Percentiles rank a stretch among this genome's conserved stretches.
phyloP scores from a whole-genome alignment of 2,797 vertebrate genomes.

The Rhinatrema bivittatum region DNA sequence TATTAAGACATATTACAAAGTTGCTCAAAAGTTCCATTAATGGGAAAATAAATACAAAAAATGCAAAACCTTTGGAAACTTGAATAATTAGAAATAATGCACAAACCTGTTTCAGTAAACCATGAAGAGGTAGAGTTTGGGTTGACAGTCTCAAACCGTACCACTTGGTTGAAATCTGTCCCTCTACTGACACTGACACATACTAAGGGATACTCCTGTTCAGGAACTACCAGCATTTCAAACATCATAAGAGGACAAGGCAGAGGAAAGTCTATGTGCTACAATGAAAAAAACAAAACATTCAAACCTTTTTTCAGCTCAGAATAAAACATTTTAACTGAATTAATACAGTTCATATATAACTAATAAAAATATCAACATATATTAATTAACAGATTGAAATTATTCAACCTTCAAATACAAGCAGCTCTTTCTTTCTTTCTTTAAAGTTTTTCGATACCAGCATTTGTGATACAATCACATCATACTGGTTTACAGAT shows the following conservation, averaged over 20 bases:
- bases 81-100: no score
- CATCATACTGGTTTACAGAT: no score
- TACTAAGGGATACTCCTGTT: constrained; percentile 85
- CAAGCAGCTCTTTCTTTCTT: no score
- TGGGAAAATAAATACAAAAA: no score
- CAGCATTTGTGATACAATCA: no score
- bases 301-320: not conserved
- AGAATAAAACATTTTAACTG: constrained; percentile 1
- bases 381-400: no score
- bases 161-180: constrained; percentile 84
- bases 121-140: constrained; percentile 88
- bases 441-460: no score
- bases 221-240: constrained; percentile 89
- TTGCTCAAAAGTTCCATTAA: no score
- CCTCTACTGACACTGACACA: constrained; percentile 87
- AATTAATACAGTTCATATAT: not conserved
- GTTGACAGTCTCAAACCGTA: constrained; percentile 87
- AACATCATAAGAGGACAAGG: constrained; percentile 83
- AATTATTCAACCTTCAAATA: no score
- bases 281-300: constrained; percentile 31
- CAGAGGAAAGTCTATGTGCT: constrained; percentile 89
- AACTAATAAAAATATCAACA: constrained; percentile 5
- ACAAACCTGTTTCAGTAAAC: constrained; percentile 89
- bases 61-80: no score
- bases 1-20: no score